A percentile compares a stretch with the other conserved stretches of the same genome.
These are phyloP conservation scores for Phrynocephalus vlangalii DNA, from an alignment of 2,797 vertebrate species.

Conservation along the genomic window DNA sequence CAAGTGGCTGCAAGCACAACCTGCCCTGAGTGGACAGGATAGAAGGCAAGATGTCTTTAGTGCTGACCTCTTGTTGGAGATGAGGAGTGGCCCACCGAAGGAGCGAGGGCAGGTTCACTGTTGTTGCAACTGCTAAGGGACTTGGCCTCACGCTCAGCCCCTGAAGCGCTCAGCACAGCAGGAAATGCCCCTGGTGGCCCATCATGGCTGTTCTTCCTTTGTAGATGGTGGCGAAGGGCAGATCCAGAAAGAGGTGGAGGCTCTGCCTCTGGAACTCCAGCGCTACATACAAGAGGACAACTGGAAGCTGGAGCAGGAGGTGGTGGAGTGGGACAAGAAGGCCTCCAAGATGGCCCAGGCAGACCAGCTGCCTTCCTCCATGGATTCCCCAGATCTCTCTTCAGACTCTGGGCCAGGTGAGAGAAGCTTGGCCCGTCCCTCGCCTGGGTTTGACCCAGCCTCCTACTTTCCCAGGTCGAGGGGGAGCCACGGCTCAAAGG, in stretches of 20 bases:
- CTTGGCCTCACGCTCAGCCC: no score
- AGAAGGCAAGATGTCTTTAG: no score
- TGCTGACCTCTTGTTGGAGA: not conserved
- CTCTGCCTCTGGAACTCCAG: conserved; percentile 83
- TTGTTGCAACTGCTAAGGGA: no score
- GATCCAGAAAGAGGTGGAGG: conserved; percentile 83
- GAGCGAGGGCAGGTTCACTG: no score
- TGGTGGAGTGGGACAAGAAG: conserved; percentile 93
- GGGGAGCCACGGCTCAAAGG: no score
- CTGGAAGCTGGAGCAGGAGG: conserved; percentile 91
- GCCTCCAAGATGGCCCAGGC: conserved; percentile 87
- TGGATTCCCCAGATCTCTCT: conserved; percentile 69
- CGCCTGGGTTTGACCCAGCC: not conserved
- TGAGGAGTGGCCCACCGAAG: not conserved
- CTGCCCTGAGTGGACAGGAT: no score
- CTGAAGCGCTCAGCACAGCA: not conserved
- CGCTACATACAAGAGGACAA: conserved; percentile 91
- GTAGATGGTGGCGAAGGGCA: conserved; percentile 72
- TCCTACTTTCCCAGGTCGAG: no score
- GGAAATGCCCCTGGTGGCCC: no score
- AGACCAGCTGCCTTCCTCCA: conserved; percentile 69
- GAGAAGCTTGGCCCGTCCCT: not conserved
- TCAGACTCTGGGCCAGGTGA: conserved; percentile 70
- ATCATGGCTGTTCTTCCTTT: not conserved
- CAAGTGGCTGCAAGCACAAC: no score